These are phyloP conservation scores for Ovis canadensis DNA, from an alignment of 2,113 vertebrate genomes.

Conservation along the genomic window DNA sequence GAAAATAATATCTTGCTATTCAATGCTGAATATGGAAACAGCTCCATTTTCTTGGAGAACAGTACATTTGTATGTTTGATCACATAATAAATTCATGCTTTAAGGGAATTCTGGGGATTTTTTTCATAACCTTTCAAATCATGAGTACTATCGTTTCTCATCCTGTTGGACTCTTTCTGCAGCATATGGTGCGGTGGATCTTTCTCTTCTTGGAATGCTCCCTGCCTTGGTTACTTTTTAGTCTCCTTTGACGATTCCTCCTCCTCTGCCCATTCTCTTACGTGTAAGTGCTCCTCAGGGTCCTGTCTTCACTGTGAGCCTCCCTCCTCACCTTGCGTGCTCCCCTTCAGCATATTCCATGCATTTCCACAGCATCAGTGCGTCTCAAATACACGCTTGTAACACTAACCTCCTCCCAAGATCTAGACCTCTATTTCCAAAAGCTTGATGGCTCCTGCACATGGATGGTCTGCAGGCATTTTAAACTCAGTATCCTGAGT, in stretches of 20 bases:
- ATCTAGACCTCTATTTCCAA: background rate
- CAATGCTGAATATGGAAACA: constrained; percentile 59
- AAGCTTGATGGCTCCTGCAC: background rate
- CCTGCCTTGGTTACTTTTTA: constrained; percentile 55
- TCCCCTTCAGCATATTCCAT: background rate
- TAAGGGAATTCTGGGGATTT: constrained; percentile 48
- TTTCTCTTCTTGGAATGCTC: constrained; percentile 62
- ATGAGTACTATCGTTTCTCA: constrained; percentile 40
- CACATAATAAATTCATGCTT: constrained; percentile 4
- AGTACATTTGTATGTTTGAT: constrained; percentile 80
- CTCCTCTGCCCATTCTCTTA: constrained; percentile 35
- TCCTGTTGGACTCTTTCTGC: constrained; percentile 60
- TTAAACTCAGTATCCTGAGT: background rate
- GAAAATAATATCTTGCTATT: constrained; percentile 72
- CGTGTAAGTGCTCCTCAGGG: constrained; percentile 54
- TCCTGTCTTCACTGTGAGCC: background rate
- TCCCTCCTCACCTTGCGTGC: background rate
- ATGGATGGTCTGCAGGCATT: background rate
- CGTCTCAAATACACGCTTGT: background rate
- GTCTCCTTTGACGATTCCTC: constrained; percentile 47
- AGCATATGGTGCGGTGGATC: constrained; percentile 48
- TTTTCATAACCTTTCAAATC: constrained; percentile 48
- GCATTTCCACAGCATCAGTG: background rate
- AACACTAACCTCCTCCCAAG: background rate
- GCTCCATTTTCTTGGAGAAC: constrained; percentile 74